Evolutionary conservation across 92 coral and sea anemone species (phyloP).

Genomic region (Porites lobata): DNA sequence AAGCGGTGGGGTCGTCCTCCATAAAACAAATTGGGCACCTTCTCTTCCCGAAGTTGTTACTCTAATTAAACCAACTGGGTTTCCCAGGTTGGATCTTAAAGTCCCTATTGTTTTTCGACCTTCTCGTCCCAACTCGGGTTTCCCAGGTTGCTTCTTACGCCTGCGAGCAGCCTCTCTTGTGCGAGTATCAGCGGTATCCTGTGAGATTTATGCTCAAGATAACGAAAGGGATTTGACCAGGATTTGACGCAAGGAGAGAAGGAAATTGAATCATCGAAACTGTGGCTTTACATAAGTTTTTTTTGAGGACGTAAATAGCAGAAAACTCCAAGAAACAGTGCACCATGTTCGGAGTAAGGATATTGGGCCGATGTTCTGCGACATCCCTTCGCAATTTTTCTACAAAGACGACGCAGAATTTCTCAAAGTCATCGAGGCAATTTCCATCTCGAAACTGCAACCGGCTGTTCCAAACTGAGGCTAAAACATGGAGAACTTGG

Average conservation of each 20-base stretch:
- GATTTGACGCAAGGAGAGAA: conserved; percentile 9
- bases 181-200: conserved; percentile 20
- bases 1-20: too few species aligned
- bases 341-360: conserved; percentile 46
- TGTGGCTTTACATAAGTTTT: too few species aligned
- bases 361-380: conserved; percentile 59
- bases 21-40: too few species aligned
- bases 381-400: conserved; percentile 48
- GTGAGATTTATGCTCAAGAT: neutral
- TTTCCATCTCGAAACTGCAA: conserved; percentile 37
- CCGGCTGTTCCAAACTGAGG: conserved; percentile 82
- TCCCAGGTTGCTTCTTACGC: neutral
- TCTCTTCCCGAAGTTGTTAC: too few species aligned
- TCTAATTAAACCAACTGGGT: too few species aligned
- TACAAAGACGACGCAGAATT: conserved; percentile 21
- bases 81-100: too few species aligned
- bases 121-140: neutral
- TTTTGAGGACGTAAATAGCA: neutral
- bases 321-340: neutral
- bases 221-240: neutral
- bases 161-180: too few species aligned
- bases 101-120: too few species aligned
- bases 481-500: conserved; percentile 97
- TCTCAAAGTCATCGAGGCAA: conserved; percentile 16
- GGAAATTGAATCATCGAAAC: neutral